Conservation (phyloP, 30 jellyfish, hydroid and myxozoan genomes). For the Catostylus mosaicus region DNA sequence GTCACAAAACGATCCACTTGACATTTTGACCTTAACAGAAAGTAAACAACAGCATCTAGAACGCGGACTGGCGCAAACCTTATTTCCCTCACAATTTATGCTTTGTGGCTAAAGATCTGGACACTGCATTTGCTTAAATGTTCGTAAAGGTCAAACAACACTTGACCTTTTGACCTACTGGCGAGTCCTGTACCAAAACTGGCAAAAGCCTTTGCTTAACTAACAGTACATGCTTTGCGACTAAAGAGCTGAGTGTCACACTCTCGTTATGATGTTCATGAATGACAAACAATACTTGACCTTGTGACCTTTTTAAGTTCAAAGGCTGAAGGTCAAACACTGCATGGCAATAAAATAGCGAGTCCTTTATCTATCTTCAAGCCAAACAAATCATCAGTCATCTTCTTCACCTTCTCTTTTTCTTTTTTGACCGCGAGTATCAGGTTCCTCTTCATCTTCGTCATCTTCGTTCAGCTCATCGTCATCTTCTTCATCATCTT, state of each 20-base stretch:
- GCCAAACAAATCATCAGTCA: constrained; percentile 45
- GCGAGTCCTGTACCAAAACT: neutral
- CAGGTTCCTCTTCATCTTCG: constrained; percentile 78
- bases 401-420: constrained; percentile 90
- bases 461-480: constrained; percentile 82
- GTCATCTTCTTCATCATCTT: constrained; percentile 80
- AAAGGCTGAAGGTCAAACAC: constrained; percentile 22
- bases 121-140: no score
- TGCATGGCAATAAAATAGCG: constrained; percentile 25
- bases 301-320: neutral
- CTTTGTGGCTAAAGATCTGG: no score
- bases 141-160: no score
- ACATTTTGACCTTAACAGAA: no score
- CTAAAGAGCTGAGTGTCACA: constrained; percentile 10
- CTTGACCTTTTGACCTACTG: neutral
- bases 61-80: no score
- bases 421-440: constrained; percentile 80
- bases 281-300: neutral
- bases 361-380: constrained; percentile 33
- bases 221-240: constrained; percentile 12
- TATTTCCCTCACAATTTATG: no score
- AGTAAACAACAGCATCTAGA: no score
- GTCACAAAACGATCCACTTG: no score
- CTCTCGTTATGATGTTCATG: constrained; percentile 11
- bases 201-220: neutral